Conservation (phyloP, 2,888 invertebrate species). For the Xestia c-nigrum region DNA sequence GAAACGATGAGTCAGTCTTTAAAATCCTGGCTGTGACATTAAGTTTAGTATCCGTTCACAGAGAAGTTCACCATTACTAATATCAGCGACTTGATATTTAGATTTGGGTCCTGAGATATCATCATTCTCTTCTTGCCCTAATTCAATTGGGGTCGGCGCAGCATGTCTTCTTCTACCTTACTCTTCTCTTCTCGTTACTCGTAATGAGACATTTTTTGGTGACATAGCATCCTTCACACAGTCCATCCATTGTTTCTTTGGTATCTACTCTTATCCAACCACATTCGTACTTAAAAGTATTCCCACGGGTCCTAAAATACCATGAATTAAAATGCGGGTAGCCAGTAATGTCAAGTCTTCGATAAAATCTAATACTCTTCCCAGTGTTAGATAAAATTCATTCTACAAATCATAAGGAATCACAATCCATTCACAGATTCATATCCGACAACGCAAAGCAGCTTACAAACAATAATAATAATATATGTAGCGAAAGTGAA, state of each 20-base stretch:
- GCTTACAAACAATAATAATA: constrained; percentile 49
- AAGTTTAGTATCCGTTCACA: background rate
- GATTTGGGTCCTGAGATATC: background rate
- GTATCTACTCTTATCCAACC: too few relatives aligned
- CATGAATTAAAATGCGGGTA: background rate
- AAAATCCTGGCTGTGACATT: background rate
- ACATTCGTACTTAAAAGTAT: too few relatives aligned
- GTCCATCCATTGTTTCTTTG: too few relatives aligned
- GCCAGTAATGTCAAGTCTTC: background rate
- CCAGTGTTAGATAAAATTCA: background rate
- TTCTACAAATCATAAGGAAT: background rate
- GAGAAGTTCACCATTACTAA: background rate
- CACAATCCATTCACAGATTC: constrained; percentile 36
- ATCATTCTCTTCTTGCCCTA: too few relatives aligned
- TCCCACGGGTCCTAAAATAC: background rate
- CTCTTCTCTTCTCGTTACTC: too few relatives aligned
- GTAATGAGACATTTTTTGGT: too few relatives aligned
- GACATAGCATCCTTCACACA: too few relatives aligned
- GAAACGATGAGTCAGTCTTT: background rate
- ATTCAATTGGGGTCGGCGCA: too few relatives aligned
- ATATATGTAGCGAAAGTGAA: constrained; percentile 67
- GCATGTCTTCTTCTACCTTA: too few relatives aligned
- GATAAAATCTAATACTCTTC: background rate
- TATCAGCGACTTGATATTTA: background rate
- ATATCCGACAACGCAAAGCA: constrained; percentile 4